Base-by-base conservation (phyloP, 2,888 invertebrate species). In the Merodon equestris region DNA sequence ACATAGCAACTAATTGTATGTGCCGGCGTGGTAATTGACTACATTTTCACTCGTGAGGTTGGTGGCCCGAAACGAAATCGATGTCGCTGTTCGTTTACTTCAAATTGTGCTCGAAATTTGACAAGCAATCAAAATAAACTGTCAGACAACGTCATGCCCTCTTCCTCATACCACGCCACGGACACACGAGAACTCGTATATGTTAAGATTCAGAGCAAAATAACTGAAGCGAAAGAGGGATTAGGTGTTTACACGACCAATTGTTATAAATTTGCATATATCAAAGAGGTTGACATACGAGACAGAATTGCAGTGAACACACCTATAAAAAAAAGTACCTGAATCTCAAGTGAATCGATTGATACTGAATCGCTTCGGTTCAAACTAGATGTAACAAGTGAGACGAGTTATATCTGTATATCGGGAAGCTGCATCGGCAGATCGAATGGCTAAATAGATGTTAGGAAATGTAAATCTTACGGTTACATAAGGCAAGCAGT, bases 51-150 rank as follows among this genome's bases (percentile, higher is more conserved):
- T 7, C 27, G 3, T 7, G 7, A 7, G 7, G 27, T 27, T 4
- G 53, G 3, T 17, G 53, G 38, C 36, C 19, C 40, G 18, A 7
- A 27, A 7, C 17, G 34, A 60, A 48, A 61, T 70, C 70, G 54
- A 70, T 70, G 53, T 70, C 38, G 17, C 36, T 42, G 34, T 48
- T 44, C 38, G 18, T 12, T 45, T 53, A 40, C n/a, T 14, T 13
- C 36, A 47, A 42, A 61, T 50, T 13, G 38, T 27, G 70, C 53
- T 64, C 63, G 64, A 45, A 70, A 42, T 57, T 67, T 61, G 66
- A 56, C 71, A 71, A 60, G 50, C n/a, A 42, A 53, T 61, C 44
- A 56, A 76, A 66, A 72, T 66, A 67, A 61, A 57, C 57, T 68
- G 57, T 75, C 51, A 53, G 66, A 72, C 51, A 72, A 72, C 51